Evolutionary conservation across 2,797 vertebrate genomes (phyloP).

Genomic region (Mastacembelus armatus): DNA sequence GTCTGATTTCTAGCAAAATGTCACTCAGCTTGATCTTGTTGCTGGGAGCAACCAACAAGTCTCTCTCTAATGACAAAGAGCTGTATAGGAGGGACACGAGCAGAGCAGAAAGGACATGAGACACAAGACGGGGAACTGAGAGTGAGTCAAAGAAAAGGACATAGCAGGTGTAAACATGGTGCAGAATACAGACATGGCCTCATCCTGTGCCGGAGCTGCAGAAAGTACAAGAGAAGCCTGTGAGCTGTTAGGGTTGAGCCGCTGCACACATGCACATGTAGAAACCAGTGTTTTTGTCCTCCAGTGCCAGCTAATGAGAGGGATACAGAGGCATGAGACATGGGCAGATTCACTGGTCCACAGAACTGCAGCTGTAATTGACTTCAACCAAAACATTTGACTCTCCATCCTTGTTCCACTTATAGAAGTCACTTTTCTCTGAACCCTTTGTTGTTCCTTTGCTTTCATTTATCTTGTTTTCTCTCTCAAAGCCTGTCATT

Average conservation of each 20-base stretch:
- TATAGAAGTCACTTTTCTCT: conserved; percentile 39
- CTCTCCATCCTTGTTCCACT: conserved; percentile 27
- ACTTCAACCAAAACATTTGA: conserved; percentile 62
- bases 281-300: conserved; percentile 44
- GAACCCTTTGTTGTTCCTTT: conserved; percentile 38
- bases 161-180: conserved; percentile 15
- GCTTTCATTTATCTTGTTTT: conserved; percentile 42
- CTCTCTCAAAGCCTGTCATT: conserved; percentile 40
- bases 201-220: conserved; percentile 25
- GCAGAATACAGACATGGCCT: conserved; percentile 30
- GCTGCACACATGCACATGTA: conserved; percentile 27
- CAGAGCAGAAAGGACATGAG: conserved; percentile 15
- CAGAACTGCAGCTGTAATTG: conserved; percentile 57
- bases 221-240: conserved; percentile 9
- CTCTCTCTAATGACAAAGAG: conserved; percentile 23
- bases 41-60: conserved; percentile 55
- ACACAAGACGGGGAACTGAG: conserved; percentile 17
- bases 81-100: conserved; percentile 33
- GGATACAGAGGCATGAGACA: conserved; percentile 31
- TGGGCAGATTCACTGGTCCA: conserved; percentile 52
- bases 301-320: conserved; percentile 57
- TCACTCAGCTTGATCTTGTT: conserved; percentile 58
- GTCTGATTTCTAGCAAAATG: conserved; percentile 53
- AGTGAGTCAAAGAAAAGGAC: conserved; percentile 29
- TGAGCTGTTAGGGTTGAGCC: neutral